Evolutionary conservation across 2,113 vertebrate species (phyloP).

Genomic region (Ochotona princeps): DNA sequence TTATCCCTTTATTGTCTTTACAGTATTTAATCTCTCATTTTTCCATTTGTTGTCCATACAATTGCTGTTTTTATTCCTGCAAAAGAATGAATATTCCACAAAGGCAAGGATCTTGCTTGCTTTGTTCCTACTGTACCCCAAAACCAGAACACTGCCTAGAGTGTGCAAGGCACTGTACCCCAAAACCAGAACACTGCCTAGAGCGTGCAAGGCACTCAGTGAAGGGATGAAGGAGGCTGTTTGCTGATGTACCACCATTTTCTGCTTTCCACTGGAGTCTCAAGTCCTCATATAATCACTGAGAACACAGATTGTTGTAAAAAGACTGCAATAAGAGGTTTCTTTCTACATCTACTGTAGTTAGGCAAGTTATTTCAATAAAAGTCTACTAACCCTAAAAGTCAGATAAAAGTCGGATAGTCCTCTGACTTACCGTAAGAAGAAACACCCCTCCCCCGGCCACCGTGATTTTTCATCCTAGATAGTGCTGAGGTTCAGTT

Average conservation of each 20-base stretch:
- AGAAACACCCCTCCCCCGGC: background rate
- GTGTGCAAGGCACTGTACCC: background rate
- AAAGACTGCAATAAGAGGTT: slow-evolving; percentile 4
- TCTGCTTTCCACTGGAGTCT: background rate
- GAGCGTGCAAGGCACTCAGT: background rate
- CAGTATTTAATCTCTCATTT: no score
- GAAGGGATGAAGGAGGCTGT: background rate
- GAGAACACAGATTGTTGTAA: background rate
- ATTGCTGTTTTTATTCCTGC: background rate
- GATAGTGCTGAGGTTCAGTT: no score
- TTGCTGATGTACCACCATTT: background rate
- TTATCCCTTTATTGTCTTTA: background rate
- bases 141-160: background rate
- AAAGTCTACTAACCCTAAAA: background rate
- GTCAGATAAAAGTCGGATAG: background rate
- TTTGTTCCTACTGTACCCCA: background rate
- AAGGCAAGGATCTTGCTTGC: background rate
- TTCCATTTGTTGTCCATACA: background rate
- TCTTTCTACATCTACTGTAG: background rate
- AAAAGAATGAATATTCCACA: background rate
- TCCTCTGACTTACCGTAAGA: background rate
- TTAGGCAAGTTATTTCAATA: background rate
- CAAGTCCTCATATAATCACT: background rate
- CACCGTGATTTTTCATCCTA: background rate
- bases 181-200: background rate